A percentile compares a stretch with the other conserved stretches of the same genome.
phyloP scores from a whole-genome alignment of 2,888 invertebrate species.

The Aporophyla lueneburgensis region DNA sequence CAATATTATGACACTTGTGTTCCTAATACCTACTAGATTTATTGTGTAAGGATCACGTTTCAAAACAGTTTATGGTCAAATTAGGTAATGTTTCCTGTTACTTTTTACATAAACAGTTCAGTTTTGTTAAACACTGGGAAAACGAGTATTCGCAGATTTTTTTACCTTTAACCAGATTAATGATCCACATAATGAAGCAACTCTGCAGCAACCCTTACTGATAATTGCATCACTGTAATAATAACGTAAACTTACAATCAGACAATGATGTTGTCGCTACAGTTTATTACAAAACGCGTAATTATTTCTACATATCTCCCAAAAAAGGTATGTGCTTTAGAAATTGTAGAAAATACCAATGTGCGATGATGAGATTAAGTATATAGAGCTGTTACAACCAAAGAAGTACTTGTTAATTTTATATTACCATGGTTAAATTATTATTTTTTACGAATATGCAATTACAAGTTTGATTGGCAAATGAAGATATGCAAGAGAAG shows the following conservation, averaged over 20 bases:
- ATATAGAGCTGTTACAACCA: not conserved
- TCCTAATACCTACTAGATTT: not conserved
- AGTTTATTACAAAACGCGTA: not conserved
- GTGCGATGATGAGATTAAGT: not conserved
- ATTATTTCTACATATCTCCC: not conserved
- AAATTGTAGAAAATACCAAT: rapidly evolving
- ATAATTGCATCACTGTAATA: too few relatives aligned
- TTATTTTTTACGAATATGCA: too few relatives aligned
- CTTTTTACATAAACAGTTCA: not conserved
- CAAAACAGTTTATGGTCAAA: not conserved
- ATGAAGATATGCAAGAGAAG: not conserved
- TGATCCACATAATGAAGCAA: not conserved
- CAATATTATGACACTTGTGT: not conserved
- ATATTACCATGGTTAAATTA: too few relatives aligned
- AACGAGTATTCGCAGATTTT: not conserved
- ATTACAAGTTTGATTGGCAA: not conserved
- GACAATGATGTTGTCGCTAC: not conserved
- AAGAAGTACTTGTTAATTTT: too few relatives aligned
- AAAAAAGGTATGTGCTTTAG: too few relatives aligned
- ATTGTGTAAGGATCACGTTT: not conserved
- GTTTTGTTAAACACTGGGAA: not conserved
- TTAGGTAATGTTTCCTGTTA: not conserved
- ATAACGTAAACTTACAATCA: not conserved
- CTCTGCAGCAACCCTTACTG: not conserved
- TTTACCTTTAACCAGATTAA: not conserved